Conservation (phyloP, 2,888 invertebrate species). For the Agrochola macilenta region DNA sequence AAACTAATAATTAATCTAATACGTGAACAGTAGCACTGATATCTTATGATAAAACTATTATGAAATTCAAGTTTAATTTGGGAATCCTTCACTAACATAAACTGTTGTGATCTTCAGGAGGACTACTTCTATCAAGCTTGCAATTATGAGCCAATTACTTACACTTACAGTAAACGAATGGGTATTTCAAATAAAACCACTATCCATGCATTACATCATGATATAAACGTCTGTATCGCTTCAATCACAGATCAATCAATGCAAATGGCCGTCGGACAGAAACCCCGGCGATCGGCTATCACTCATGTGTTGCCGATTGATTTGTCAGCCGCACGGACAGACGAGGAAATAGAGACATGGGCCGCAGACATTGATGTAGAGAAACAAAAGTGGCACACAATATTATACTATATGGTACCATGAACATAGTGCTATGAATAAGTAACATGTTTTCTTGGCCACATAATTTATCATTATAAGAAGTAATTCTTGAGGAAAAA, state of each 20-base stretch:
- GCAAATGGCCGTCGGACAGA: slow-evolving; percentile 39
- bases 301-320: slow-evolving; percentile 51
- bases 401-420: not conserved
- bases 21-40: not conserved
- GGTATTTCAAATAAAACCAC: slow-evolving; percentile 11
- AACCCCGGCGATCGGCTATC: slow-evolving; percentile 42
- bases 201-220: not conserved
- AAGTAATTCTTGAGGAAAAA: not conserved
- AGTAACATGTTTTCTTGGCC: not conserved
- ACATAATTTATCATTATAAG: not conserved
- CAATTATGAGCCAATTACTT: not conserved
- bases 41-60: not conserved
- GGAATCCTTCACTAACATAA: not conserved
- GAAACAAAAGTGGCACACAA: slow-evolving; percentile 6
- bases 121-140: not conserved
- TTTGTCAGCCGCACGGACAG: slow-evolving; percentile 51
- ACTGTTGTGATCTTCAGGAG: not conserved
- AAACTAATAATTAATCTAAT: not conserved
- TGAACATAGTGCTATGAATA: not conserved
- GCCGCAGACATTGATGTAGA: slow-evolving; percentile 14
- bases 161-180: not conserved
- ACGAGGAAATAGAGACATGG: slow-evolving; percentile 34
- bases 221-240: slow-evolving; percentile 23
- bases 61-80: not conserved
- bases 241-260: slow-evolving; percentile 54